Base-by-base conservation (phyloP, 2,113 vertebrate genomes). In the Alosa alosa region DNA sequence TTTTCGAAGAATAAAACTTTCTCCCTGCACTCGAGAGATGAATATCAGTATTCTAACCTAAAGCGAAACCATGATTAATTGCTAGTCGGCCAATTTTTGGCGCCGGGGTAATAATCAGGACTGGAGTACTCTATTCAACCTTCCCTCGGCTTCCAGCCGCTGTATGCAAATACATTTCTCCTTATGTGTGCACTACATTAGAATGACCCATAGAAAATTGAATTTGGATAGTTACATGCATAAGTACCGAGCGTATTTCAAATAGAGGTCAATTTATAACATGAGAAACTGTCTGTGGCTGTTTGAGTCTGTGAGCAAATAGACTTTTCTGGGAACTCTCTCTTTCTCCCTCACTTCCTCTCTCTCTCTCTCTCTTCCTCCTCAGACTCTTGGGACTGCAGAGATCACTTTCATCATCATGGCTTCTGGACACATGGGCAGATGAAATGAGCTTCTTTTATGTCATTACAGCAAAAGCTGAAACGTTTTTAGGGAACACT, bases 61-160 rank as follows among this genome's bases (percentile, higher is more conserved):
- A 90, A 94, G 93, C 91, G 90, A 93, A 93, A 94, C 92, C 90
- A 93, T 92, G 93, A 94, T 94, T 93, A 94, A 94, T 94, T 93
- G 91, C 93, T 90, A 88, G 60, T 86, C 84, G 85, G 87, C 90
- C 81, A 82, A 89, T 92, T 93, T 88, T 88, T 92, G 89, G 90
- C 92, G 11, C 83, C 84, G 86, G 88, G 87, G 88, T 91, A 94
- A 92, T 92, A 92, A 93, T 90, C 91, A 50, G 82, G 82, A 92
- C 89, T 90, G 89, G 87, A 93, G 90, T 91, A 89, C 87, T 92
- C 91, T 88, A 89, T 90, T 88, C 85, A 89, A 90, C 89, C 88
- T 64, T 84, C 89, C 91, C 90, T 89, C 86, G 81, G 83, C 83
- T 60, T 85, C 90, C 88, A 81, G 82, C 64, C 10, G 86, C 84